Conservation (phyloP, 2,113 vertebrate species). For the Parus major region DNA sequence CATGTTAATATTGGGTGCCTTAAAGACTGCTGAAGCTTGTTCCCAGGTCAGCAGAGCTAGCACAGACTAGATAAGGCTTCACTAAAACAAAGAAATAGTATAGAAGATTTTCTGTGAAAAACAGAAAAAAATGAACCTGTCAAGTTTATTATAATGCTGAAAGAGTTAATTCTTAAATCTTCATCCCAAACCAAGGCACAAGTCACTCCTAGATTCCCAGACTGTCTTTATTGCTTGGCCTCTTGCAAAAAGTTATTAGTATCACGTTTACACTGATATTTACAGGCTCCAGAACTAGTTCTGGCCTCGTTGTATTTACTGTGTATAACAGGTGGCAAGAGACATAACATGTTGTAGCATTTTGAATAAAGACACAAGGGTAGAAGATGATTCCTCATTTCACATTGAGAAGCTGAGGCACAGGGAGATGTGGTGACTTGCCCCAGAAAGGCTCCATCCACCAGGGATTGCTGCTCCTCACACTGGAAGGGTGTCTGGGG, state of each 20-base stretch:
- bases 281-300: neutral
- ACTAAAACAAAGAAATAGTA: neutral
- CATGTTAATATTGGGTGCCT: conserved; percentile 35
- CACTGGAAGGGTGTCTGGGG: accelerated
- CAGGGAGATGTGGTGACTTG: neutral
- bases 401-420: neutral
- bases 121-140: neutral
- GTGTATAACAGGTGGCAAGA: neutral
- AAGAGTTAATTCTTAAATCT: neutral
- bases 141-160: neutral
- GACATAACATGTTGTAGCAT: accelerated
- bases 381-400: neutral
- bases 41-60: conserved; percentile 14
- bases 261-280: neutral
- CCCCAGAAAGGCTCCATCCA: neutral
- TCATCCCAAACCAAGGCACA: accelerated
- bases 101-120: neutral
- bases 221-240: neutral
- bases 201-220: neutral
- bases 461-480: neutral
- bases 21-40: neutral
- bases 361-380: neutral
- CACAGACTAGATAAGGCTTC: neutral
- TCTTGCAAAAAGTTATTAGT: neutral
- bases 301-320: neutral